A percentile compares a stretch with the other conserved stretches of the same genome.
These are phyloP conservation scores for Corythornis madagascariensis DNA, from an alignment of 2,113 vertebrate species.

Conservation along the genomic window DNA sequence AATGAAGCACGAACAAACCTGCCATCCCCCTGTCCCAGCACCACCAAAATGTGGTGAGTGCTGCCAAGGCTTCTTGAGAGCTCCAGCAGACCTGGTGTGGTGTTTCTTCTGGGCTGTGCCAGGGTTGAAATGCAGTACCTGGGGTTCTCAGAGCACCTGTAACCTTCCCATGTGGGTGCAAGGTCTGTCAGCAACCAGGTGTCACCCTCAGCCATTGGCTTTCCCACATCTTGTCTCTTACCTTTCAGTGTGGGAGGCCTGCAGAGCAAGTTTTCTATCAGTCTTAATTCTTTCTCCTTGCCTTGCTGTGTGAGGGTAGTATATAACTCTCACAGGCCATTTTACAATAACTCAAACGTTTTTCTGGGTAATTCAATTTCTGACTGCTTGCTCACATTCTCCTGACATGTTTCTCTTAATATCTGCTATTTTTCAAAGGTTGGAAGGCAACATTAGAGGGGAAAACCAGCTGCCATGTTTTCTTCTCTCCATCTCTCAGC, in stretches of 20 bases:
- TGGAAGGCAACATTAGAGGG: conserved; percentile 1
- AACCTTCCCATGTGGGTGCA: background rate
- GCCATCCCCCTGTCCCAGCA: background rate
- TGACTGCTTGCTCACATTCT: conserved; percentile 8
- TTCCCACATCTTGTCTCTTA: background rate
- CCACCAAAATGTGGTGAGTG: background rate
- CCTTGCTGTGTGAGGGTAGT: background rate
- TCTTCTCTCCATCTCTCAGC: conserved; percentile 1
- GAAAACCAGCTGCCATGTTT: conserved; percentile 27
- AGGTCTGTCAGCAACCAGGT: background rate
- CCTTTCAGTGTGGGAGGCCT: background rate
- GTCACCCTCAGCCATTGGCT: background rate
- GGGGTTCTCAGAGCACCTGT: background rate
- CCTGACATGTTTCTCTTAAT: background rate
- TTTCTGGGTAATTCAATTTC: conserved; percentile 18
- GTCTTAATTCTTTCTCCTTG: background rate
- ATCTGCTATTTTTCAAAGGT: conserved; percentile 35
- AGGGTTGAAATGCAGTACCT: background rate
- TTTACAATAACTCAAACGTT: background rate
- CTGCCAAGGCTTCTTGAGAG: background rate
- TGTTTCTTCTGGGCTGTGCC: background rate
- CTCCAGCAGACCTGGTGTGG: background rate
- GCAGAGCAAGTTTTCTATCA: background rate
- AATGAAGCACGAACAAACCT: background rate
- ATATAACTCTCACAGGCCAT: background rate